Evolutionary conservation across 2,797 vertebrate genomes (phyloP).

Genomic region (Leptatherina wallacei): DNA sequence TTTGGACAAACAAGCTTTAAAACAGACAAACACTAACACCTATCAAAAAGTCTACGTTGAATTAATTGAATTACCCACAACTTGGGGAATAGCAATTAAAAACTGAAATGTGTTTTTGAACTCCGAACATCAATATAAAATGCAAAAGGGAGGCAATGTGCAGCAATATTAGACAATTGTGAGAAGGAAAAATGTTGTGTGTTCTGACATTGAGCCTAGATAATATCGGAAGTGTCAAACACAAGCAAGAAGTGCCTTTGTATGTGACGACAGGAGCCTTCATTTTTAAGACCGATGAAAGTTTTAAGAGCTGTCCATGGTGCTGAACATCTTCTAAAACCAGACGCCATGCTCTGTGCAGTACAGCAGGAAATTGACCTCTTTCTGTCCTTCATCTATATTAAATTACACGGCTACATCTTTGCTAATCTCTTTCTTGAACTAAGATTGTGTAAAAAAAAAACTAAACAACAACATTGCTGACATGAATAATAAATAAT

Average conservation of each 20-base stretch:
- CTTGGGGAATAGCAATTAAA: too few relatives aligned
- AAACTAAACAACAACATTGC: neutral
- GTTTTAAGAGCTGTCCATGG: conserved; percentile 50
- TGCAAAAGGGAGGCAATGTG: too few relatives aligned
- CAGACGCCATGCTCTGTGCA: neutral
- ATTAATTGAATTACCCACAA: too few relatives aligned
- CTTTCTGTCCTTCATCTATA: conserved; percentile 8
- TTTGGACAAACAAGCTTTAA: too few relatives aligned
- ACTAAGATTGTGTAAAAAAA: neutral
- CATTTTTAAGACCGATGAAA: neutral
- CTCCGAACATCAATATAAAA: too few relatives aligned
- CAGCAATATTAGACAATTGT: too few relatives aligned
- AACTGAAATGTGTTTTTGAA: too few relatives aligned
- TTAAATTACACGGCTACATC: conserved; percentile 21
- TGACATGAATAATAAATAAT: neutral
- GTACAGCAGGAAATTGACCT: conserved; percentile 24
- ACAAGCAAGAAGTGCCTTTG: neutral
- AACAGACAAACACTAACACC: too few relatives aligned
- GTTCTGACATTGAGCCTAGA: too few relatives aligned
- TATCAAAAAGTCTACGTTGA: too few relatives aligned
- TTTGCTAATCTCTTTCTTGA: conserved; percentile 4
- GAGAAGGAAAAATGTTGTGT: too few relatives aligned
- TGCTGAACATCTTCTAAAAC: conserved; percentile 2
- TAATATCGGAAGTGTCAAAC: neutral
- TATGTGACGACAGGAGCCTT: neutral